These are phyloP conservation scores for Halichoerus grypus DNA, from an alignment of 2,113 vertebrate species.

Conservation along the genomic window DNA sequence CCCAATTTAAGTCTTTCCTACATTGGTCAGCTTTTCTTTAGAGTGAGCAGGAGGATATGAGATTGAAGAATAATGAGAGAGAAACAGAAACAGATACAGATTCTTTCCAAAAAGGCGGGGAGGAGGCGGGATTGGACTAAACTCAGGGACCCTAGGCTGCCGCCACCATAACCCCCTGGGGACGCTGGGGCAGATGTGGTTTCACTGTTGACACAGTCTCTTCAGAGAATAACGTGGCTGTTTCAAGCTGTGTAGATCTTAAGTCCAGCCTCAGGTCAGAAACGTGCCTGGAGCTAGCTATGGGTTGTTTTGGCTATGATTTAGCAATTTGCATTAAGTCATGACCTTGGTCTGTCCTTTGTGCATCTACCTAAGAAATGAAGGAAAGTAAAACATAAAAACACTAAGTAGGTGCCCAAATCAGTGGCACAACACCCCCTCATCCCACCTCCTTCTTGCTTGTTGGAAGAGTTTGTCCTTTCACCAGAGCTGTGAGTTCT, in stretches of 20 bases:
- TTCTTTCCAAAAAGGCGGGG: neutral
- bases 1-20: conserved; percentile 7
- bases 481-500: neutral
- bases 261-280: neutral
- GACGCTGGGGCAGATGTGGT: fast-evolving
- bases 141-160: neutral
- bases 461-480: neutral
- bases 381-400: neutral
- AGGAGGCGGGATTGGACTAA: neutral
- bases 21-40: neutral
- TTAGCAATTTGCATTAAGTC: neutral
- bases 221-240: neutral
- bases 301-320: neutral
- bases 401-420: neutral
- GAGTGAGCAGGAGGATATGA: neutral
- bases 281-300: neutral
- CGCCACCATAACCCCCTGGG: neutral
- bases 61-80: neutral
- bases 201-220: neutral
- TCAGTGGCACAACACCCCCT: neutral
- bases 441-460: neutral
- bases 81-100: neutral
- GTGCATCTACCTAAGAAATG: neutral
- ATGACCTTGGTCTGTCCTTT: neutral
- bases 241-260: neutral